Percentiles rank a stretch among this genome's conserved stretches.
Conservation (phyloP, 1,140 invertebrate genomes). For the Caerostris extrusa region DNA sequence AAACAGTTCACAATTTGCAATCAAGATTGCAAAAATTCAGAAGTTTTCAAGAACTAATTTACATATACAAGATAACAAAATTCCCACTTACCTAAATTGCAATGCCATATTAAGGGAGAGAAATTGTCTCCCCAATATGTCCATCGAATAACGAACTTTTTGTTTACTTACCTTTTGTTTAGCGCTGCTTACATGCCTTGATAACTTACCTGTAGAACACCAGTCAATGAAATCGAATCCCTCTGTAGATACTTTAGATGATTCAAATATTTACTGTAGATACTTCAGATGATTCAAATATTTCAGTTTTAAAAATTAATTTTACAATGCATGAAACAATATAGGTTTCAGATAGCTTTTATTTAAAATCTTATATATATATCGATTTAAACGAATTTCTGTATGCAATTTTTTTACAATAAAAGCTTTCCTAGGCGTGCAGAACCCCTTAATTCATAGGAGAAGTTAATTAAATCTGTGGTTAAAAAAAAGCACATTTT, state of each 20-base stretch:
- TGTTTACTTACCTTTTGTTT: background rate
- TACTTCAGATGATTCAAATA: no score
- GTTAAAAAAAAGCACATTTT: no score
- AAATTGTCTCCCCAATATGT: background rate
- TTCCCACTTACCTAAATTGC: background rate
- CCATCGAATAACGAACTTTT: background rate
- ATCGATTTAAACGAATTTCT: background rate
- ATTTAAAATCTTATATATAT: background rate
- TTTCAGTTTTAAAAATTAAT: no score
- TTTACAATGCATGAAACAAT: background rate
- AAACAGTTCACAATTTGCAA: background rate
- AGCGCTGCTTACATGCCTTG: background rate
- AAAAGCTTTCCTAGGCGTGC: no score
- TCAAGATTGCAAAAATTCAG: background rate
- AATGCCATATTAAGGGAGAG: background rate
- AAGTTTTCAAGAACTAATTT: background rate
- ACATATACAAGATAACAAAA: conserved; percentile 12
- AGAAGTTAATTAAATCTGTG: no score
- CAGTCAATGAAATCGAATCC: no score
- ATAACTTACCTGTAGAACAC: background rate
- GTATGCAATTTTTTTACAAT: no score
- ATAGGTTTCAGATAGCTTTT: background rate
- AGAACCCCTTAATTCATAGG: no score
- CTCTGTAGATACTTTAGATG: no score
- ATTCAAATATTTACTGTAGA: no score